These are phyloP conservation scores for Isotomurus palustris DNA, from an alignment of 2,888 invertebrate genomes.

Conservation along the genomic window DNA sequence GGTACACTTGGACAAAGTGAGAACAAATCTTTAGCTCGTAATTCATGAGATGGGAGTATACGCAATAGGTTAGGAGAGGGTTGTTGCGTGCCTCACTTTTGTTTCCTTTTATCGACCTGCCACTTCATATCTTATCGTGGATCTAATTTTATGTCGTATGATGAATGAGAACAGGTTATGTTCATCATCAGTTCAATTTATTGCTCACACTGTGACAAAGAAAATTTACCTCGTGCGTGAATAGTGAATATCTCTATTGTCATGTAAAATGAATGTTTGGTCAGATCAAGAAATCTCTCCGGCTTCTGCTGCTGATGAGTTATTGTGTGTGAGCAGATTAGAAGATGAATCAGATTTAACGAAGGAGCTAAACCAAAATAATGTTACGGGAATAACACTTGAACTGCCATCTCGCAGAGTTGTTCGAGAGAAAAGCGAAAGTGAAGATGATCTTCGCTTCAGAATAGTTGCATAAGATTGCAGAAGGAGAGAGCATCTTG, in stretches of 20 bases:
- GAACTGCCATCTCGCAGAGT: constrained; percentile 5
- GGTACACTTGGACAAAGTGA: constrained; percentile 5
- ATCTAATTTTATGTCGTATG: not conserved
- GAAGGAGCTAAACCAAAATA: too few relatives aligned
- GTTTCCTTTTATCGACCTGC: constrained; percentile 6
- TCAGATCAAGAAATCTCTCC: too few relatives aligned
- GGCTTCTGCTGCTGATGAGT: too few relatives aligned
- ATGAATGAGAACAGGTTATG: constrained; percentile 1
- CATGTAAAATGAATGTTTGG: too few relatives aligned
- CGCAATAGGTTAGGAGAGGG: not conserved
- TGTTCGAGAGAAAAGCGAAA: constrained; percentile 4
- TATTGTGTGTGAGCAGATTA: too few relatives aligned
- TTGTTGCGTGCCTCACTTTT: not conserved
- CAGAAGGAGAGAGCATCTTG: not conserved
- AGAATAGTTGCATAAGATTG: constrained; percentile 9
- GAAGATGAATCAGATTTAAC: too few relatives aligned
- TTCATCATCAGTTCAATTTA: constrained; percentile 1
- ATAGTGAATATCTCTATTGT: too few relatives aligned
- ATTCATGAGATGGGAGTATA: not conserved
- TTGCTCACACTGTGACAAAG: not conserved
- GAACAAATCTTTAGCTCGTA: not conserved
- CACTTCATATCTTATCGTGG: not conserved
- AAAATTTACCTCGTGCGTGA: too few relatives aligned
- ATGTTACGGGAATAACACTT: too few relatives aligned
- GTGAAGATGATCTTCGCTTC: constrained; percentile 3